Evolutionary conservation across 23 tunicate genomes (phyloP).

Genomic region (Botrylloides violaceus): DNA sequence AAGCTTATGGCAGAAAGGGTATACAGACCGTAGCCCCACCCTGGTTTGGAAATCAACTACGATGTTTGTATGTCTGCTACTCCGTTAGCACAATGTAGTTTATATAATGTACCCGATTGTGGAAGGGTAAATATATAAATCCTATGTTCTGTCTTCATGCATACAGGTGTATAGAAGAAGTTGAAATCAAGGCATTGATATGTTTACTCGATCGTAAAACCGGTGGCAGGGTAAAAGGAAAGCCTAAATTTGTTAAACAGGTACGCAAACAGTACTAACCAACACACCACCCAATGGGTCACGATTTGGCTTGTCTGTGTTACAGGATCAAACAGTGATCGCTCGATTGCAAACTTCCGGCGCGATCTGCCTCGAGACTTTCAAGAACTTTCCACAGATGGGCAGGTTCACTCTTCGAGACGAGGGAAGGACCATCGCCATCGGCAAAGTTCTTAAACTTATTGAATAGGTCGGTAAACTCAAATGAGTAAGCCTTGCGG

Average conservation of each 20-base stretch:
- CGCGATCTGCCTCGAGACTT: constrained; percentile 84
- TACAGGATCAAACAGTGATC: constrained; percentile 89
- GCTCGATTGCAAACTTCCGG: constrained; percentile 79
- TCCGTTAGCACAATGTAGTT: no score
- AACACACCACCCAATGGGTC: neutral
- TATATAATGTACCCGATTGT: no score
- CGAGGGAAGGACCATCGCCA: constrained; percentile 96
- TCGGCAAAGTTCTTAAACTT: constrained; percentile 91
- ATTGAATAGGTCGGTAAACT: constrained; percentile 82
- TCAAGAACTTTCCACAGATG: constrained; percentile 92
- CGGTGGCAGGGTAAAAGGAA: constrained; percentile 66
- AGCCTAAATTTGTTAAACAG: constrained; percentile 82
- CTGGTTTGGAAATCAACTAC: no score
- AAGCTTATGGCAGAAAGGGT: no score
- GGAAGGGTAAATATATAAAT: no score
- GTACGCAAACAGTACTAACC: constrained; percentile 12
- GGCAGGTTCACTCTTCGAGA: constrained; percentile 93
- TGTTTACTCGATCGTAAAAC: constrained; percentile 81
- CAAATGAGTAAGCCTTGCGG: no score
- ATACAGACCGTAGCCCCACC: no score
- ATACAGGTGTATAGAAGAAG: constrained; percentile 83
- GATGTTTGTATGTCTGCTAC: no score
- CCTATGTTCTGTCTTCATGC: neutral
- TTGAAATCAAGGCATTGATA: constrained; percentile 57
- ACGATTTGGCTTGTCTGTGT: constrained; percentile 5